These are phyloP conservation scores for Lordiphosa stackelbergi DNA, from an alignment of 1,140 invertebrate species.

Conservation along the genomic window DNA sequence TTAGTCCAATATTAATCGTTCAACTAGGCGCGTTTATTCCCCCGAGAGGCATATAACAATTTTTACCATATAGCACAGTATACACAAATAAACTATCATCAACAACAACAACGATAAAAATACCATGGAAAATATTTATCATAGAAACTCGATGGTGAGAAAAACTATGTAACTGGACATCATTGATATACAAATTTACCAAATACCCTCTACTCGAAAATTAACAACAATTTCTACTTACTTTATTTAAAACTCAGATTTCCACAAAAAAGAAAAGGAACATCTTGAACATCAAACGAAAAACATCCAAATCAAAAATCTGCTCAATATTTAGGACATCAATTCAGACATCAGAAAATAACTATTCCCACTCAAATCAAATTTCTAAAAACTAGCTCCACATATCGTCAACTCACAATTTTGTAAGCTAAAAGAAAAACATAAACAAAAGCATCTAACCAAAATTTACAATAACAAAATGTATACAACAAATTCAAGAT, in stretches of 20 bases:
- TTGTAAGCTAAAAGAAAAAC: too few relatives aligned
- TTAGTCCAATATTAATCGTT: conserved; percentile 40
- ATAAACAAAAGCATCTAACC: too few relatives aligned
- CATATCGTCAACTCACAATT: too few relatives aligned
- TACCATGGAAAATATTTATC: conserved; percentile 19
- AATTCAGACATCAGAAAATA: too few relatives aligned
- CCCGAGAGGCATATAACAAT: conserved; percentile 34
- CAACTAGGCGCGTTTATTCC: conserved; percentile 33
- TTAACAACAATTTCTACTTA: conserved; percentile 20
- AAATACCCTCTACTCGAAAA: conserved; percentile 31
- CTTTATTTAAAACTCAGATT: not conserved
- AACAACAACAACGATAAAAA: conserved; percentile 16
- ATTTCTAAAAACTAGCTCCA: too few relatives aligned
- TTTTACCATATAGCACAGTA: conserved; percentile 27
- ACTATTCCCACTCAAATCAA: too few relatives aligned
- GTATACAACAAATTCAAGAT: too few relatives aligned
- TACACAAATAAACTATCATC: conserved; percentile 10
- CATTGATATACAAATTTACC: conserved; percentile 27
- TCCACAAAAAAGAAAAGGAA: too few relatives aligned
- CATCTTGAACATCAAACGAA: too few relatives aligned
- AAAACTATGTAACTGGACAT: not conserved
- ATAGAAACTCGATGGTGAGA: not conserved
- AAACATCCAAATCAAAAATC: too few relatives aligned
- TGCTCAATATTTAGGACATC: too few relatives aligned
- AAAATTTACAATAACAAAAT: too few relatives aligned